phyloP scores from a whole-genome alignment of 1,140 invertebrate species.

The Apis cerana region DNA sequence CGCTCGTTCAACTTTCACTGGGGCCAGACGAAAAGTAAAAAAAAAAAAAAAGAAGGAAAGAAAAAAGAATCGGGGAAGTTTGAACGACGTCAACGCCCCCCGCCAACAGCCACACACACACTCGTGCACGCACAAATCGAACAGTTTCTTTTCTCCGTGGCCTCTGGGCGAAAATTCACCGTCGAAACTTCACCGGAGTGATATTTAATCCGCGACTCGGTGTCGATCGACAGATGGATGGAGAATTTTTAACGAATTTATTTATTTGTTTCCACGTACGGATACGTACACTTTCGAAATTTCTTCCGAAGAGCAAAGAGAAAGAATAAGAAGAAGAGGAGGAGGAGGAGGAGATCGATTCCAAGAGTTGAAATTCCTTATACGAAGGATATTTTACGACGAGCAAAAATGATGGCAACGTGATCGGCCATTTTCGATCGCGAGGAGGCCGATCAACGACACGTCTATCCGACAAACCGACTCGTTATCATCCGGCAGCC shows the following conservation, averaged over 20 bases:
- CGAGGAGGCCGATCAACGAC: constrained; percentile 1
- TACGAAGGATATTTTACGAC: background rate
- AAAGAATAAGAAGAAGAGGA: too few species aligned
- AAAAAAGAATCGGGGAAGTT: constrained; percentile 19
- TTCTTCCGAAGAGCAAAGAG: too few species aligned
- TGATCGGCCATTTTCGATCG: background rate
- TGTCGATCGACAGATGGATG: background rate
- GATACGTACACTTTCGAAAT: too few species aligned
- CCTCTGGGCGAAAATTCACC: constrained; percentile 13
- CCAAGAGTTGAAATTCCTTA: background rate
- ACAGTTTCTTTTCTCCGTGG: background rate
- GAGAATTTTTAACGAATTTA: background rate
- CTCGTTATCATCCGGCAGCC: constrained; percentile 19
- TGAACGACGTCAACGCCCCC: background rate
- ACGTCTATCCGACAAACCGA: background rate
- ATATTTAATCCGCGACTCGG: constrained; percentile 20
- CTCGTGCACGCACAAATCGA: background rate
- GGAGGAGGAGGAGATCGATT: too few species aligned
- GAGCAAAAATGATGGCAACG: background rate
- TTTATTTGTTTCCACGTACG: background rate
- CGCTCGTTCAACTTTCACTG: background rate
- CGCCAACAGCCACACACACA: background rate
- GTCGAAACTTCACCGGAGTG: constrained; percentile 11
- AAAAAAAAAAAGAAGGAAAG: background rate
- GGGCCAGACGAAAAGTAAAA: background rate